Percentiles rank a stretch among this genome's conserved stretches.
Conservation (phyloP, 2,113 vertebrate genomes). For the Spilogale gracilis region DNA sequence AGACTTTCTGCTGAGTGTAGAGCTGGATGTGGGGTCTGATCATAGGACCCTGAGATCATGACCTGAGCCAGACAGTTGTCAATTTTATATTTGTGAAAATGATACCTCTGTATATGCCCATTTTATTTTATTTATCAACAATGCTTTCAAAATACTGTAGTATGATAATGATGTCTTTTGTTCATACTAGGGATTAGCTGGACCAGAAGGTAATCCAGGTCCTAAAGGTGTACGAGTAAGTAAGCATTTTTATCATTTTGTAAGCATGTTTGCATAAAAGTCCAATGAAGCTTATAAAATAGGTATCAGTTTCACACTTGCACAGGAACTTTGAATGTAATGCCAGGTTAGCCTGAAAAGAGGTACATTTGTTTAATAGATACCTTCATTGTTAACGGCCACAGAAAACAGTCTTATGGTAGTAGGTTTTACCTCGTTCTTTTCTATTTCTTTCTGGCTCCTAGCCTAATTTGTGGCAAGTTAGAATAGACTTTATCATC, state of each 20-base stretch:
- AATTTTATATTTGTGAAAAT: slow-evolving; percentile 50
- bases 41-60: background rate
- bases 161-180: slow-evolving; percentile 65
- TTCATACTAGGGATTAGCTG: slow-evolving; percentile 93
- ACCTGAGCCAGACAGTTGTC: background rate
- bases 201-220: slow-evolving; percentile 96
- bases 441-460: background rate
- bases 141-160: background rate
- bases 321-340: background rate
- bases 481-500: background rate
- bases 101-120: background rate
- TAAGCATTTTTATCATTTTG: slow-evolving; percentile 82
- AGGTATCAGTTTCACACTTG: background rate
- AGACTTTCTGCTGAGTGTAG: no score
- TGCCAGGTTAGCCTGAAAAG: background rate
- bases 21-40: background rate
- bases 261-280: background rate
- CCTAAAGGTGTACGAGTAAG: slow-evolving; percentile 97
- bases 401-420: background rate
- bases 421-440: background rate
- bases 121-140: slow-evolving; percentile 9
- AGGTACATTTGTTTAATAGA: background rate
- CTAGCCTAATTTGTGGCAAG: background rate
- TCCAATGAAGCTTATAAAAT: slow-evolving; percentile 14
- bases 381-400: background rate